Conservation (phyloP, 2,888 invertebrate species). For the Xanthorhoe designata region DNA sequence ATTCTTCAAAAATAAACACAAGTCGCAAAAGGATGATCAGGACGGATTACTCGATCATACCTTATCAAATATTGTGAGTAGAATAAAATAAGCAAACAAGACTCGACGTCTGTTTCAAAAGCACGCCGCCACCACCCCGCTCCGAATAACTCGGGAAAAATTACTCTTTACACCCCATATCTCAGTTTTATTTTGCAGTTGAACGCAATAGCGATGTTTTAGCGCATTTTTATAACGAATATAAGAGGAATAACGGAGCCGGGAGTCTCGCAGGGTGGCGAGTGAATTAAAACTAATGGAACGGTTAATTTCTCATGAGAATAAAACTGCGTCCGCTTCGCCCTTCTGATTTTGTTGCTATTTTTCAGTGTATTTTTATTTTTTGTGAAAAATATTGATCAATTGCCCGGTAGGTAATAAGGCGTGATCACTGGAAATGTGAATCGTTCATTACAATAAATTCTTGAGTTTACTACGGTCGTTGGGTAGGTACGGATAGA, state of each 20-base stretch:
- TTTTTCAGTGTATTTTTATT: conserved; percentile 43
- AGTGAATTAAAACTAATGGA: conserved; percentile 85
- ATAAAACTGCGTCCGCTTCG: conserved; percentile 68
- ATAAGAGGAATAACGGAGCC: conserved; percentile 76
- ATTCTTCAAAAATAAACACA: conserved; percentile 9
- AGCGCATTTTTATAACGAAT: conserved; percentile 74
- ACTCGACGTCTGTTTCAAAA: conserved; percentile 39
- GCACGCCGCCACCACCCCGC: conserved; percentile 32
- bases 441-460: conserved; percentile 32
- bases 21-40: conserved; percentile 9
- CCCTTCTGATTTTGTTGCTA: conserved; percentile 62
- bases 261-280: conserved; percentile 69
- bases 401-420: conserved; percentile 26
- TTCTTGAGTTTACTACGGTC: conserved; percentile 36
- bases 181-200: conserved; percentile 65
- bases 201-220: conserved; percentile 63
- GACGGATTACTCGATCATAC: conserved; percentile 24
- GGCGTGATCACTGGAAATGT: conserved; percentile 26
- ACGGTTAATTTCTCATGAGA: conserved; percentile 84
- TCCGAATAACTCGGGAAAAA: conserved; percentile 48
- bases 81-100: conserved; percentile 38
- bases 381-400: conserved; percentile 37
- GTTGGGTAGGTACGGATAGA: conserved; percentile 35
- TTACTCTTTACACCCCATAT: conserved; percentile 58
- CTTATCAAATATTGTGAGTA: conserved; percentile 24